These are phyloP conservation scores for Geopemphigus sp. DNA, from an alignment of 1,140 invertebrate species.

Conservation along the genomic window DNA sequence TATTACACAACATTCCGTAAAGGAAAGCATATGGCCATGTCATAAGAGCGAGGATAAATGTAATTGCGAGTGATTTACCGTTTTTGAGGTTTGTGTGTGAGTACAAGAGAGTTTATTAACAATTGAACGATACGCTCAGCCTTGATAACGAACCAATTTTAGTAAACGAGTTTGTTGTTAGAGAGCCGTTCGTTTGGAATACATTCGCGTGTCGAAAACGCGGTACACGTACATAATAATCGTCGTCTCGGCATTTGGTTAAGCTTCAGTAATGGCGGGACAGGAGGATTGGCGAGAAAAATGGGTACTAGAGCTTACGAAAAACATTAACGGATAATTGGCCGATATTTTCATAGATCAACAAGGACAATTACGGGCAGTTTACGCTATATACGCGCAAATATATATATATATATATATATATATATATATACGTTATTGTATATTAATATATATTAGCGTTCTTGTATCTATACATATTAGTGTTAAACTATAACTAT, in stretches of 20 bases:
- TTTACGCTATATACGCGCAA: no score
- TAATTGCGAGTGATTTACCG: neutral
- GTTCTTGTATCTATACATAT: no score
- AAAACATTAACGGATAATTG: neutral
- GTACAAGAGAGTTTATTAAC: neutral
- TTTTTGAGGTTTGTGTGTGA: neutral
- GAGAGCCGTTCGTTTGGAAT: neutral
- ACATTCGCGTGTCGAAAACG: neutral
- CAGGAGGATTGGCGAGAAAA: no score
- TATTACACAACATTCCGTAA: neutral
- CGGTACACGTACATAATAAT: neutral
- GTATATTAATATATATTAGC: no score
- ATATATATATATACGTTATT: no score
- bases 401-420: no score
- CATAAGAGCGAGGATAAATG: neutral
- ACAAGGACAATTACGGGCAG: neutral
- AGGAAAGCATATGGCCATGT: neutral
- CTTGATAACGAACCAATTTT: neutral
- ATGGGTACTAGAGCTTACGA: no score
- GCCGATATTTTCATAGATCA: neutral
- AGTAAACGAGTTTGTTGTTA: neutral
- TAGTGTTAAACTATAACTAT: no score
- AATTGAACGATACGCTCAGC: neutral
- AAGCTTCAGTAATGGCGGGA: no score
- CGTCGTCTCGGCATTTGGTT: neutral